Evolutionary conservation across 2,888 invertebrate genomes (phyloP).

Genomic region (Didymodactylos carnosus): DNA sequence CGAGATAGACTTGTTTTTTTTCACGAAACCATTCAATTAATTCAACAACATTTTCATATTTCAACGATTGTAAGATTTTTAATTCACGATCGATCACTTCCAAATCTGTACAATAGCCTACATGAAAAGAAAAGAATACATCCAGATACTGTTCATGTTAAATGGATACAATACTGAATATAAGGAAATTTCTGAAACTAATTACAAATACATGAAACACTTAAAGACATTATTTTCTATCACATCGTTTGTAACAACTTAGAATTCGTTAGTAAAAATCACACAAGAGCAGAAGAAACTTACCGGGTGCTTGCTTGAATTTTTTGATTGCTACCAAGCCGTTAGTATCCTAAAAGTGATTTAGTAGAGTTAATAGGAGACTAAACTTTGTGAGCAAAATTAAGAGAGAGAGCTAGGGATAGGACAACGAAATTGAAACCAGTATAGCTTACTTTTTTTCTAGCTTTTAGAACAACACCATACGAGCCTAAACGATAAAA

Average conservation of each 20-base stretch:
- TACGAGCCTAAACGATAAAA: neutral
- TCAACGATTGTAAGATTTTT: conserved; percentile 28
- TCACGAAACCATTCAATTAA: conserved; percentile 30
- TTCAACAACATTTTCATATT: conserved; percentile 31
- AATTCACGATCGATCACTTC: conserved; percentile 30
- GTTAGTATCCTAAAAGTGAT: conserved; percentile 25
- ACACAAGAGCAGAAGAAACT: neutral
- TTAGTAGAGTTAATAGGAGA: neutral
- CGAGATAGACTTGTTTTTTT: conserved; percentile 30
- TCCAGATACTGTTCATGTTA: too few species aligned
- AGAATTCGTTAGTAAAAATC: too few species aligned
- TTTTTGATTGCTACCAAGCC: conserved; percentile 34
- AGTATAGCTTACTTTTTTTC: neutral
- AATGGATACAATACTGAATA: too few species aligned
- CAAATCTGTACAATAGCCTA: conserved; percentile 31
- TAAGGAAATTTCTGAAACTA: too few species aligned
- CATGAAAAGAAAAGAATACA: neutral
- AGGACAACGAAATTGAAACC: too few species aligned
- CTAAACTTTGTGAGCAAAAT: too few species aligned
- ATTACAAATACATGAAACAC: too few species aligned
- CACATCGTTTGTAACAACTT: too few species aligned
- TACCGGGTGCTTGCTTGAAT: conserved; percentile 34
- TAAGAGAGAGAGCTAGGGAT: too few species aligned
- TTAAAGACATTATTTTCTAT: too few species aligned
- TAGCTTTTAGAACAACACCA: neutral